A percentile compares a stretch with the other conserved stretches of the same genome.
Evolutionary conservation across 2,797 vertebrate genomes (phyloP).

Genomic region (Otolemur crassicaudatus): DNA sequence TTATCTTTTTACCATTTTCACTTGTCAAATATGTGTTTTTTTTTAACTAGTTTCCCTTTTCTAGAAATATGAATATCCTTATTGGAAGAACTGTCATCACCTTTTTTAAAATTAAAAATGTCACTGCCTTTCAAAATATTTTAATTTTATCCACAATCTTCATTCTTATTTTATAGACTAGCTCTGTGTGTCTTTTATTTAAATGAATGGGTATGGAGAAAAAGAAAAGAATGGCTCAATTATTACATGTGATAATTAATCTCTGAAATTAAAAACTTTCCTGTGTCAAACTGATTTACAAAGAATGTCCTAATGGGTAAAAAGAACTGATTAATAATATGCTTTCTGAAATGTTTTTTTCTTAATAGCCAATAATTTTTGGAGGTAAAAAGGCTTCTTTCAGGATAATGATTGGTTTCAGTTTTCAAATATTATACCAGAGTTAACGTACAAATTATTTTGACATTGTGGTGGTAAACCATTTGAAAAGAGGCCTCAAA

Average conservation of each 20-base stretch:
- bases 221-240: slow-evolving; percentile 52
- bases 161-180: slow-evolving; percentile 48
- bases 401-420: background rate
- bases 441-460: background rate
- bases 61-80: background rate
- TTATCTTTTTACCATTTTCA: background rate
- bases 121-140: background rate
- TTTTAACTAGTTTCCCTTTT: background rate
- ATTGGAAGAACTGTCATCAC: background rate
- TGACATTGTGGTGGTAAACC: background rate
- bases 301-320: slow-evolving; percentile 48
- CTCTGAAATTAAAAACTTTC: slow-evolving; percentile 74
- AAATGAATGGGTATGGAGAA: slow-evolving; percentile 28
- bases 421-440: slow-evolving; percentile 52
- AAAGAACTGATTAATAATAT: slow-evolving; percentile 63
- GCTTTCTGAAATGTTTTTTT: background rate
- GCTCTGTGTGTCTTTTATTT: slow-evolving; percentile 57
- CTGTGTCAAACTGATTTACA: slow-evolving; percentile 70
- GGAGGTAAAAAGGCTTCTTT: background rate
- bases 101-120: background rate
- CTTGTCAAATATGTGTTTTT: background rate
- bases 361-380: slow-evolving; percentile 33
- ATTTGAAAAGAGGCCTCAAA: background rate
- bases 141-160: slow-evolving; percentile 38
- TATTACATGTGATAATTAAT: slow-evolving; percentile 71